Percentiles rank a stretch among this genome's conserved stretches.
These are phyloP conservation scores for Agonopterix subpropinquella DNA, from an alignment of 2,888 invertebrate genomes.

Conservation along the genomic window DNA sequence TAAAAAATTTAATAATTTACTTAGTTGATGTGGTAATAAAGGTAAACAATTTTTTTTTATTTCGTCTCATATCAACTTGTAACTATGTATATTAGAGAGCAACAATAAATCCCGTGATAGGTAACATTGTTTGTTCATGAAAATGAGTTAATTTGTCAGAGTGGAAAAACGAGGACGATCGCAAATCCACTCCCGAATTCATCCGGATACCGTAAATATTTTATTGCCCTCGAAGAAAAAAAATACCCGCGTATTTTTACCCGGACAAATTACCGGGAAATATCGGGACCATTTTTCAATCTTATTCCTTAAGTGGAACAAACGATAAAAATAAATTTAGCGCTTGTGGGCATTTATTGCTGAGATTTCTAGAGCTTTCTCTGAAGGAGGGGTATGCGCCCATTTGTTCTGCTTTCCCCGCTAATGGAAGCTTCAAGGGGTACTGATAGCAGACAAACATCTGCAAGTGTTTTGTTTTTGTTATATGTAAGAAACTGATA, in stretches of 20 bases:
- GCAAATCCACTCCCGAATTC: conserved; percentile 53
- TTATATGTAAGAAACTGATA: no score
- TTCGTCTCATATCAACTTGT: no score
- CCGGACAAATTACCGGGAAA: conserved; percentile 59
- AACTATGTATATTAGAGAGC: no score
- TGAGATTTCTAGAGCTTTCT: conserved; percentile 63
- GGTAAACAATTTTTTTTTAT: no score
- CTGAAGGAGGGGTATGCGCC: conserved; percentile 29
- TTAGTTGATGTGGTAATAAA: no score
- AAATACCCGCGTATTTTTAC: conserved; percentile 14
- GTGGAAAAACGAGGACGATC: conserved; percentile 46
- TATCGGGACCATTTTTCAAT: conserved; percentile 69
- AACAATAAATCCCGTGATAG: not conserved
- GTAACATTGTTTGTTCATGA: conserved; percentile 45
- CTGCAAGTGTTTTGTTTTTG: no score
- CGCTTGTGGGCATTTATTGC: conserved; percentile 68
- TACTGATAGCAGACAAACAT: conserved; percentile 8
- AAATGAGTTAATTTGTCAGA: conserved; percentile 63
- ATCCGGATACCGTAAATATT: conserved; percentile 69
- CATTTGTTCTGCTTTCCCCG: conserved; percentile 22
- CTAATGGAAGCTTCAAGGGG: conserved; percentile 32
- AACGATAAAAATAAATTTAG: conserved; percentile 72
- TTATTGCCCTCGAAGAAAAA: conserved; percentile 57
- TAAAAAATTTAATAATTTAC: no score
- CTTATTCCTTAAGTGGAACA: conserved; percentile 71